Percentiles rank a stretch among this genome's conserved stretches.
Evolutionary conservation across 2,113 vertebrate species (phyloP).

Genomic region (Orthochromis indermauri): DNA sequence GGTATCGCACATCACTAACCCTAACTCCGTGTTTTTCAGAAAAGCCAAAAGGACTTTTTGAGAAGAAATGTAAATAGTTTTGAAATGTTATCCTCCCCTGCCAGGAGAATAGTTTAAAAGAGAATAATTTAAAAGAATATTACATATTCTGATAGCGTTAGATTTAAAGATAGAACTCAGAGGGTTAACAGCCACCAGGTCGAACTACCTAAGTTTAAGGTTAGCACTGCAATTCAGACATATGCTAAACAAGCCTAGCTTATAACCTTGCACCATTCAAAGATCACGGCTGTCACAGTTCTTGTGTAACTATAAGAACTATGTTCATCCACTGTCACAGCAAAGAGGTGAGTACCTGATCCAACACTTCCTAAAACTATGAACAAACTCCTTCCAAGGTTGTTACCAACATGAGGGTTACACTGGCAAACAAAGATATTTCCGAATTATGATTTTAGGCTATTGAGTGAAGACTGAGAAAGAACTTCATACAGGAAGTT

Average conservation of each 20-base stretch:
- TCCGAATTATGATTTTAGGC: not conserved
- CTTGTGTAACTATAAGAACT: not conserved
- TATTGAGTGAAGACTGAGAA: not conserved
- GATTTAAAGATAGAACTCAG: not conserved
- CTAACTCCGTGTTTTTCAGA: not conserved
- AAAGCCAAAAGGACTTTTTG: not conserved
- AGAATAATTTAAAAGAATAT: not conserved
- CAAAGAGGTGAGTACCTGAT: not conserved
- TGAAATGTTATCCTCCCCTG: fast-evolving
- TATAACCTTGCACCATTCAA: not conserved
- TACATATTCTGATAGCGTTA: not conserved
- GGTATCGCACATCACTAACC: not conserved
- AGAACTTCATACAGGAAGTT: not conserved
- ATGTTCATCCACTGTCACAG: not conserved
- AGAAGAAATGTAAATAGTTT: not conserved
- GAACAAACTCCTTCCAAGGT: not conserved
- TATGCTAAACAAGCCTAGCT: not conserved
- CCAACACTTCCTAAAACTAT: not conserved
- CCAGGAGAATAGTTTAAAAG: not conserved
- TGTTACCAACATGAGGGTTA: not conserved
- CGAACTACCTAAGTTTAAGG: not conserved
- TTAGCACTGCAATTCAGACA: not conserved
- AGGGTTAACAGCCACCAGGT: not conserved
- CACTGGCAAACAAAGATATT: not conserved
- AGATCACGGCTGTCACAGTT: not conserved